A percentile compares a stretch with the other conserved stretches of the same genome.
These are phyloP conservation scores for Catalaphyllia jardinei DNA, from an alignment of 64 coral and sea anemone genomes.

Conservation along the genomic window DNA sequence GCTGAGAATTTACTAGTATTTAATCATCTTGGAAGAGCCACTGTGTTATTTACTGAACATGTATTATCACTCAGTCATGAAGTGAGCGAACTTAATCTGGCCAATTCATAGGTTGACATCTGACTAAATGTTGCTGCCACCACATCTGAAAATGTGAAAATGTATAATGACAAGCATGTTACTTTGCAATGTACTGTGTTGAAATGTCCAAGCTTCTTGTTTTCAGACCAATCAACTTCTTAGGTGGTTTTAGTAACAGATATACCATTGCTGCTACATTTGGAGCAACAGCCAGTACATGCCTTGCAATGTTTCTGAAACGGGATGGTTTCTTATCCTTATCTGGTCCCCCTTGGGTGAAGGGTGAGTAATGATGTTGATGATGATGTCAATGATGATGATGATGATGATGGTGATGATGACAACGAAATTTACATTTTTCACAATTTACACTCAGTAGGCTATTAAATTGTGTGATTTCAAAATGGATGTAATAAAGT, in stretches of 20 bases:
- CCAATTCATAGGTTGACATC: neutral
- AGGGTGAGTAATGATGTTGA: neutral
- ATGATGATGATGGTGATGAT: too few relatives aligned
- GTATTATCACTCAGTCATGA: too few relatives aligned
- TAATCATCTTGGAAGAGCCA: too few relatives aligned
- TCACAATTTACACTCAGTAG: too few relatives aligned
- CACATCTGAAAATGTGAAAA: too few relatives aligned
- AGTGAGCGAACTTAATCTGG: too few relatives aligned
- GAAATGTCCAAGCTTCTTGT: neutral
- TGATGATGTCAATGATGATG: too few relatives aligned
- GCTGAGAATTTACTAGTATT: too few relatives aligned
- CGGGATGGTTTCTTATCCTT: neutral
- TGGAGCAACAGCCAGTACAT: constrained; percentile 1
- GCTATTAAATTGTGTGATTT: too few relatives aligned
- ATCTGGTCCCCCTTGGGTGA: neutral
- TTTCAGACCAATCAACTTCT: neutral
- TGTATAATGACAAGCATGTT: neutral
- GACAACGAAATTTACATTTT: too few relatives aligned
- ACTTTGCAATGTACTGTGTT: neutral
- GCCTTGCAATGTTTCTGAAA: neutral
- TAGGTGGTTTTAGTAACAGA: constrained; percentile 10
- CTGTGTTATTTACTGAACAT: too few relatives aligned
- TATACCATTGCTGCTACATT: constrained; percentile 11
- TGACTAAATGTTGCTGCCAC: neutral
- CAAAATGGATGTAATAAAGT: too few relatives aligned